phyloP scores from a whole-genome alignment of 2,888 invertebrate genomes.

The Cyaniris semiargus region DNA sequence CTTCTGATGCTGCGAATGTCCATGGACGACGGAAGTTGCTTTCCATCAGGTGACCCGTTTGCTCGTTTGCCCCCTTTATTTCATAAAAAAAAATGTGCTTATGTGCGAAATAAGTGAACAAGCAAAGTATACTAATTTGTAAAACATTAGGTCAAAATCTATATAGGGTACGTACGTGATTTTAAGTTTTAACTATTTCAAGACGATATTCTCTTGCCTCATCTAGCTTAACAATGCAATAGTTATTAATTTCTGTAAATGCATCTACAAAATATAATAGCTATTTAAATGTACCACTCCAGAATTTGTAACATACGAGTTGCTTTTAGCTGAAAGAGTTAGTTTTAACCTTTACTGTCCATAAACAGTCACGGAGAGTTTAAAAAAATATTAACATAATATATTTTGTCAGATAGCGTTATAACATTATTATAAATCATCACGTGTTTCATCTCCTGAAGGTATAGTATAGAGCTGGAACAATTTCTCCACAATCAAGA shows the following conservation, averaged over 20 bases:
- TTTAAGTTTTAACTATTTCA: not conserved
- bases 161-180: not conserved
- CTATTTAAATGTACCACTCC: too few species aligned
- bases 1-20: too few species aligned
- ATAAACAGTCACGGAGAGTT: not conserved
- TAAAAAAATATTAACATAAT: too few species aligned
- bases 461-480: not conserved
- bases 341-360: not conserved
- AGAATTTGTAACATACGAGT: too few species aligned
- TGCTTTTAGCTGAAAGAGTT: not conserved
- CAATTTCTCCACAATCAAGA: conserved; percentile 58
- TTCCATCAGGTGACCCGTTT: too few species aligned
- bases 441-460: not conserved
- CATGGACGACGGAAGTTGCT: too few species aligned
- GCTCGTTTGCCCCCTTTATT: too few species aligned
- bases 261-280: too few species aligned
- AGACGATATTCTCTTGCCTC: not conserved
- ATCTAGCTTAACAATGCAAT: not conserved
- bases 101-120: not conserved
- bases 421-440: too few species aligned
- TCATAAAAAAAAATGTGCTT: too few species aligned
- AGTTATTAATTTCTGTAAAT: too few species aligned
- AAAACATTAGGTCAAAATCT: not conserved
- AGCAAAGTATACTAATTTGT: not conserved
- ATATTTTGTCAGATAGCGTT: not conserved